Percentiles rank a stretch among this genome's conserved stretches.
Conservation (phyloP, 92 coral and sea anemone genomes). For the Parazoanthus atlanticus region DNA sequence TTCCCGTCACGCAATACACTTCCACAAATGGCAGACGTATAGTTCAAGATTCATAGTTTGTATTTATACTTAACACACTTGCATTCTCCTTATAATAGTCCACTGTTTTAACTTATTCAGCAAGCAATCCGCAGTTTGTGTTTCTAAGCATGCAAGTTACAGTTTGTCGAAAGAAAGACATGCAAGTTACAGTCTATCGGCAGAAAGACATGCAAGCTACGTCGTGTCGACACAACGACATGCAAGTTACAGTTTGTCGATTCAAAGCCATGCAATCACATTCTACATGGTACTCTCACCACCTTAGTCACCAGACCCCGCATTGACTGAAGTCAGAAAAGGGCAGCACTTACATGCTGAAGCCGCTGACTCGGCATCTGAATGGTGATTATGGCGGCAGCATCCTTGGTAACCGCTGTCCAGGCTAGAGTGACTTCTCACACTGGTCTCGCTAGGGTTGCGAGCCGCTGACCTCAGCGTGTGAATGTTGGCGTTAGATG, state of each 20-base stretch:
- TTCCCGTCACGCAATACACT: background rate
- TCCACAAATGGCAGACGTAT: background rate
- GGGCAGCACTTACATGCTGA: conserved; percentile 48
- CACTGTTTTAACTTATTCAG: background rate
- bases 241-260: conserved; percentile 5
- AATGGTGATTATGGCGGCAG: conserved; percentile 33
- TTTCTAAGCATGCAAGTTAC: conserved; percentile 28
- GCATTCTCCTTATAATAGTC: background rate
- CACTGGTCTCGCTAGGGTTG: conserved; percentile 81
- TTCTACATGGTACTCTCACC: background rate
- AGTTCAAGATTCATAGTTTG: background rate
- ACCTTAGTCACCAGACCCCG: conserved; percentile 9
- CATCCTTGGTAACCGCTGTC: conserved; percentile 92
- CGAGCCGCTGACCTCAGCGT: conserved; percentile 64
- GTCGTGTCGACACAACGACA: background rate
- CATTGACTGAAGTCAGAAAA: conserved; percentile 12
- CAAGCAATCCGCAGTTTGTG: background rate
- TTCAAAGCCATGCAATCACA: background rate
- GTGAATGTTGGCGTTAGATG: conserved; percentile 72
- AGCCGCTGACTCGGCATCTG: conserved; percentile 23
- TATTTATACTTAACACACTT: background rate
- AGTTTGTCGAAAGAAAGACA: background rate
- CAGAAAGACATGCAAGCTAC: background rate
- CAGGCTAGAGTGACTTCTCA: conserved; percentile 69
- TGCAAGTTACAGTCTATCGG: background rate